Percentiles rank a stretch among this genome's conserved stretches.
phyloP scores from a whole-genome alignment of 2,797 vertebrate species.

The Xenops minutus region DNA sequence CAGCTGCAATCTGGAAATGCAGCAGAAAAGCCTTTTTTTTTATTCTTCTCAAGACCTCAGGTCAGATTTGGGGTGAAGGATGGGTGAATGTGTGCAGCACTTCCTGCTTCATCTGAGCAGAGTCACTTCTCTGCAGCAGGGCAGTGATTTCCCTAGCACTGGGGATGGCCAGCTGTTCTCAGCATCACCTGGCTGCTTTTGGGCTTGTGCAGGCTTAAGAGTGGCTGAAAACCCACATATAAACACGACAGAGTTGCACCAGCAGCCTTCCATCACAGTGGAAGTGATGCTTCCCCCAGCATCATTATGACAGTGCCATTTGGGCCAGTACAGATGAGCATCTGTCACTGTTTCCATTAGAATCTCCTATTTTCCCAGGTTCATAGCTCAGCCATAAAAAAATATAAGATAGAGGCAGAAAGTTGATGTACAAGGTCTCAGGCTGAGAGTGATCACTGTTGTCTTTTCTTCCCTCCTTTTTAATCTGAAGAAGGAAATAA shows the following conservation, averaged over 20 bases:
- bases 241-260: neutral
- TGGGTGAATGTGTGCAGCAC: neutral
- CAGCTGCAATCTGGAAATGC: neutral
- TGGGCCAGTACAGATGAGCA: slow-evolving; percentile 41
- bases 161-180: neutral
- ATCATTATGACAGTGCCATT: slow-evolving; percentile 5
- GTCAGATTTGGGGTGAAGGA: neutral
- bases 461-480: neutral
- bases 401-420: neutral
- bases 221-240: neutral
- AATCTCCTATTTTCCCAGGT: slow-evolving; percentile 36
- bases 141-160: neutral
- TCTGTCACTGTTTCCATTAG: slow-evolving; percentile 45
- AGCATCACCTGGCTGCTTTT: neutral
- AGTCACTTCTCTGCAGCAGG: neutral
- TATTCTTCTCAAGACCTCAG: neutral
- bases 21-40: neutral
- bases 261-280: slow-evolving; percentile 24
- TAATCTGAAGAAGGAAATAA: neutral
- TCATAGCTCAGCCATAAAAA: slow-evolving; percentile 54
- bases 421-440: neutral
- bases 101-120: neutral
- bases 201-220: neutral
- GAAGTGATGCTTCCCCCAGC: slow-evolving; percentile 16
- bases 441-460: neutral